Base-by-base conservation (phyloP, 2,113 vertebrate genomes). In the Andinoacara biseriatus region DNA sequence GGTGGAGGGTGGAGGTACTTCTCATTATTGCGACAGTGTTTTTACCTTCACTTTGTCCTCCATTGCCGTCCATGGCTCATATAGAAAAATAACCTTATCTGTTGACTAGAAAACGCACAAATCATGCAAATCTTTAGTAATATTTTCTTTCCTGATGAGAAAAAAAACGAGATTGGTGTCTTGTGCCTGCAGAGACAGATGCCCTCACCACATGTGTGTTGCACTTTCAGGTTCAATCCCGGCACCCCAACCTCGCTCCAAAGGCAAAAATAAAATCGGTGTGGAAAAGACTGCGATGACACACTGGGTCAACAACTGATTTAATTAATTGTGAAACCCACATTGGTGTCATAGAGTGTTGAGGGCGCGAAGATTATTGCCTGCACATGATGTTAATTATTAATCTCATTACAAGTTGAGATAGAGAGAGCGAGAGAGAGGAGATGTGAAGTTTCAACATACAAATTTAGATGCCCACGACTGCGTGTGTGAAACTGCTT, bases 311-410 rank as follows among this genome's bases (percentile, higher is more conserved):
- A 86, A 80, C 85, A 76, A 77, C 80, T 89, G 88, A 92, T 91
- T 90, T 90, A 91, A 93, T 93, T 91, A 91, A 90, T 86, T 35
- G 87, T 85, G 90, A 88, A 84, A 89, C 82, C 79, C 86, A 76
- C 86, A 58, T 88, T 80, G 82, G 74, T 85, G 89, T 86, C 86
- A 63, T 86, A 88, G 84, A 83, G 89, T 77, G 91, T 69, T 54
- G 40, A 77, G 80, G 83, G 78, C 82, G 63, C 56, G n/a, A 77
- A 78, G 85, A 91, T 91, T 88, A 91, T 90, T 90, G 91, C 84
- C 85, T 83, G 43, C 90, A 88, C 82, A 52, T 67, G 80, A 82
- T 82, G 88, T 90, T 82, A 89, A 93, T 89, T 88, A 93, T 93
- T 91, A 85, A 91, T 93, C 74, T 85, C 84, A 90, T 90, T 80